phyloP scores from a whole-genome alignment of 2,797 vertebrate species.

The Acridotheres tristis region DNA sequence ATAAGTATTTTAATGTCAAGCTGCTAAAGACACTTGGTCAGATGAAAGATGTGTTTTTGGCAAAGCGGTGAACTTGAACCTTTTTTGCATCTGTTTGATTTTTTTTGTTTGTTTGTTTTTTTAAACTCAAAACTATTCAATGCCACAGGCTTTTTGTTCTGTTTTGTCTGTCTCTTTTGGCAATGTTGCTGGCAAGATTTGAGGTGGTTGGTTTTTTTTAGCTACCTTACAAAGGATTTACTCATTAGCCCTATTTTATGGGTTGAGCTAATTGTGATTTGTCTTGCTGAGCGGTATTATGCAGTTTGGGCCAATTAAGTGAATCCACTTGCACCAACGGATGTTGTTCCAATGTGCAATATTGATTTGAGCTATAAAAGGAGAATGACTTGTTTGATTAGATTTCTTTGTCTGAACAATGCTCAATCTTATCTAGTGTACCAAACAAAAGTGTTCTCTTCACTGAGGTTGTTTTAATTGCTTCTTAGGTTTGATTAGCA shows the following conservation, averaged over 20 bases:
- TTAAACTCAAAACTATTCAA: background rate
- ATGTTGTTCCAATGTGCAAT: slow-evolving; percentile 57
- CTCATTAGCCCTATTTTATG: slow-evolving; percentile 69
- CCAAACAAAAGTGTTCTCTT: slow-evolving; percentile 20
- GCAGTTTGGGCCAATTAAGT: slow-evolving; percentile 67
- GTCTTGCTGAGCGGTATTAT: slow-evolving; percentile 68
- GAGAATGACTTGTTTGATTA: slow-evolving; percentile 55
- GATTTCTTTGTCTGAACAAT: slow-evolving; percentile 51
- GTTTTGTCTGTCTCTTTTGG: slow-evolving; percentile 30
- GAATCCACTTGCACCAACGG: slow-evolving; percentile 59
- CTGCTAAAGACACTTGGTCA: background rate
- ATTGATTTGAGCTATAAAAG: slow-evolving; percentile 65
- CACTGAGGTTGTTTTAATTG: background rate
- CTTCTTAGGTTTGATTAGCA: background rate
- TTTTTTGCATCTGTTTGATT: slow-evolving; percentile 7
- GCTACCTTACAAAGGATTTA: slow-evolving; percentile 61
- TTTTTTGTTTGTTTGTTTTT: background rate
- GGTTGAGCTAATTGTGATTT: slow-evolving; percentile 71
- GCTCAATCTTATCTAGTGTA: slow-evolving; percentile 5
- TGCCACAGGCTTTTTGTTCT: slow-evolving; percentile 39
- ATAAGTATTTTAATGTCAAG: background rate
- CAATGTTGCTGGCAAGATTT: slow-evolving; percentile 18
- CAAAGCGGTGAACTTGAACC: slow-evolving; percentile 19
- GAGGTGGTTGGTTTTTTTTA: slow-evolving; percentile 25
- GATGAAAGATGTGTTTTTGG: background rate